These are phyloP conservation scores for Spodoptera exigua DNA, from an alignment of 2,888 invertebrate genomes.

Conservation along the genomic window DNA sequence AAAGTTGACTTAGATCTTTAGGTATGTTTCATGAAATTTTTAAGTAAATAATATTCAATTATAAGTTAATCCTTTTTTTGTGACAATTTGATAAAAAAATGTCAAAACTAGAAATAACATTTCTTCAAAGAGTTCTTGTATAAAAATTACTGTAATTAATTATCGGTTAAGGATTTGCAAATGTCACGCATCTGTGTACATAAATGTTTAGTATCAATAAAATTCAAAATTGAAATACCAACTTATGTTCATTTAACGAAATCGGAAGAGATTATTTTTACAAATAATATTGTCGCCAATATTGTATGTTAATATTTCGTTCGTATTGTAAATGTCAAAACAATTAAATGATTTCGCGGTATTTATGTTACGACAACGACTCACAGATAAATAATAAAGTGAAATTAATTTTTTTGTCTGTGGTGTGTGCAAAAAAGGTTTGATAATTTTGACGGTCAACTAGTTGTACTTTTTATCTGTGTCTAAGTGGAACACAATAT, in stretches of 20 bases:
- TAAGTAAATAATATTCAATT: no score
- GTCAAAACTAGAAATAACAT: no score
- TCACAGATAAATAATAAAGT: no score
- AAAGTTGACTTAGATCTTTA: not conserved
- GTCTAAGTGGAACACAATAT: constrained; percentile 21
- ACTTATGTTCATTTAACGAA: constrained; percentile 2
- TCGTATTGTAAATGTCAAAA: not conserved
- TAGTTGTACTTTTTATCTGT: constrained; percentile 32
- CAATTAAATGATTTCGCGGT: no score
- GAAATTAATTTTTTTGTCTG: no score
- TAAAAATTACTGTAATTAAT: no score
- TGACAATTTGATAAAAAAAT: no score
- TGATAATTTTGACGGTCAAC: constrained; percentile 5
- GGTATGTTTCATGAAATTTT: not conserved
- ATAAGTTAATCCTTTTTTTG: no score
- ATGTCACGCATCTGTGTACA: constrained; percentile 20
- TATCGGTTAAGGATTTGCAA: not conserved
- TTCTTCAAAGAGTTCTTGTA: no score
- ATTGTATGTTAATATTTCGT: not conserved
- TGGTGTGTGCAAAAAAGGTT: constrained; percentile 14
- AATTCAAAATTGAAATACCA: not conserved
- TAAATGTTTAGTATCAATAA: not conserved
- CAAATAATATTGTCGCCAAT: not conserved
- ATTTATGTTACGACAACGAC: no score
- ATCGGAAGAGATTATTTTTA: not conserved